Conservation (phyloP, 2,888 invertebrate genomes). For the Argyresthia albistria region DNA sequence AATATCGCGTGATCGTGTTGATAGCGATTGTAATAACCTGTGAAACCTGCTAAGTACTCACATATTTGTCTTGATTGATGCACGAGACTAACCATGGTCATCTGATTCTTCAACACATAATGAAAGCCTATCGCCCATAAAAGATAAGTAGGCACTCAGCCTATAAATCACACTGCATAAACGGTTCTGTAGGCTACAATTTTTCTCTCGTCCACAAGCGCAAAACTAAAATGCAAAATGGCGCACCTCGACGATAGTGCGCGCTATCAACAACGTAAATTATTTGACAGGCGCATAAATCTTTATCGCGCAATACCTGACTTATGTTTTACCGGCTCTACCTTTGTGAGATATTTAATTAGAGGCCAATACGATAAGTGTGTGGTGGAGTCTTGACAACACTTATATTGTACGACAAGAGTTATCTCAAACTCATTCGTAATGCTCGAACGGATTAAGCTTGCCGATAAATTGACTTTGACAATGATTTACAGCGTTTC, state of each 20-base stretch:
- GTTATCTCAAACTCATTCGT: slow-evolving; percentile 44
- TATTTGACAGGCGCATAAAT: slow-evolving; percentile 62
- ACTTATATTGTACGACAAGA: slow-evolving; percentile 22
- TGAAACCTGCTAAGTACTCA: too few species aligned
- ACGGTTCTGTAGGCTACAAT: background rate
- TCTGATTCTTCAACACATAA: too few species aligned
- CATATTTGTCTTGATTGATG: too few species aligned
- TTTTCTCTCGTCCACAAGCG: background rate
- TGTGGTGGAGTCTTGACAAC: slow-evolving; percentile 53
- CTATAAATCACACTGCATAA: background rate
- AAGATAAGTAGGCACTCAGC: background rate
- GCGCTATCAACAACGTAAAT: slow-evolving; percentile 56
- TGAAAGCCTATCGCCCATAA: background rate
- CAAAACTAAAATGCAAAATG: background rate
- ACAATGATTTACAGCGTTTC: slow-evolving; percentile 19
- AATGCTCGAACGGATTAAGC: slow-evolving; percentile 36
- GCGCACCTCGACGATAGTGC: slow-evolving; percentile 9
- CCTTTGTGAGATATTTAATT: slow-evolving; percentile 47
- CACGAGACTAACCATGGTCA: too few species aligned
- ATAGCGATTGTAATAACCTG: too few species aligned
- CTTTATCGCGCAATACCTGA: slow-evolving; percentile 51
- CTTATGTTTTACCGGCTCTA: slow-evolving; percentile 22
- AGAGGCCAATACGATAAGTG: slow-evolving; percentile 48
- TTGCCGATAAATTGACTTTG: slow-evolving; percentile 30
- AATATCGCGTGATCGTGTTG: too few species aligned